Evolutionary conservation across 2,888 invertebrate species (phyloP), one percentile per base, ranked within the genome.

Genomic region (Formica aserva): DNA sequence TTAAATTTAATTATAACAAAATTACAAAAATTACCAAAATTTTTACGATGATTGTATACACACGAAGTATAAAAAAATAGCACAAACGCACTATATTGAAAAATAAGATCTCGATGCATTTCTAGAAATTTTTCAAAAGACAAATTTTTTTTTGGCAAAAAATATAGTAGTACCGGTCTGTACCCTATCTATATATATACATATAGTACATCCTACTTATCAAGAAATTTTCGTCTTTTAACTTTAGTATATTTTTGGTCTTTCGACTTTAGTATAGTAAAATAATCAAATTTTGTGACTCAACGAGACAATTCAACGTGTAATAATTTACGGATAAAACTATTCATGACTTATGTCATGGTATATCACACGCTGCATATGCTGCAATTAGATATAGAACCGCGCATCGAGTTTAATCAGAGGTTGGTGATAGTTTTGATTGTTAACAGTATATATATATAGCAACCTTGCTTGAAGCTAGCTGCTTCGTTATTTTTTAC

Each of bases 211-310:
- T 15, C 18, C 4, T 57, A 26, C 38, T 13, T 29, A 18, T 5
- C 1, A 9, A 26, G 5, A 35, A 52, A 22, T 52, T 65, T 65
- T 41, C 22, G 32, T 22, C 8, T 15, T 55, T 55, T 18, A 75
- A 52, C 29, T 35, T 35, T 15, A 0, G 11, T 63, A 32, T 26
- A 22, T 26, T 63, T 65, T 38, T 38, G 11, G 29, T 22, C 8
- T 15, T 52, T 52, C 6, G 63, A 52, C 38, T 26, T 35, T 18
- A 1, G 6, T 52, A 32, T 26, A 63, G 26, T 13, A 13, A 18
- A 48, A 29, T 48, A 66, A 76, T 76, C 41, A 52, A 77, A 41
- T 77, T 67, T 65, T 35, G 26, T 57, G 4, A 15, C 18, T 26
- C 4, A n/a, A 13, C 13, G n/a, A 55, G 11, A 77, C 6, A 29